These are phyloP conservation scores for Tiaroga cobitis DNA, from an alignment of 2,797 vertebrate species.

Conservation along the genomic window DNA sequence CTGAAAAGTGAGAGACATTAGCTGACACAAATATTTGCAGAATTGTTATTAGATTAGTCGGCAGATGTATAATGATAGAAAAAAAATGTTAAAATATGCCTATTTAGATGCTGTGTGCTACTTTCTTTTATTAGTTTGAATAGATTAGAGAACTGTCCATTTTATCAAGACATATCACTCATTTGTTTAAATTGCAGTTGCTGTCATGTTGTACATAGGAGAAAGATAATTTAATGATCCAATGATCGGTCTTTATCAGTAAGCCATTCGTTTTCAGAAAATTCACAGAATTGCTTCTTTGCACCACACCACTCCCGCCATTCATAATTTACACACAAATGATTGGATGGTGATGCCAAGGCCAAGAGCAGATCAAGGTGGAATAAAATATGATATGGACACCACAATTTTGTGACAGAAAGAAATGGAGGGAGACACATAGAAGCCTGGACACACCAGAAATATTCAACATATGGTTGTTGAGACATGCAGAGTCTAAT, in stretches of 20 bases:
- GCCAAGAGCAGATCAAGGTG: constrained; percentile 56
- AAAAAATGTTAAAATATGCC: constrained; percentile 15
- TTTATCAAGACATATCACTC: background rate
- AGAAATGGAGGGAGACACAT: background rate
- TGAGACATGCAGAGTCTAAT: constrained; percentile 7
- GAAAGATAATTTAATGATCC: background rate
- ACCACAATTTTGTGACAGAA: background rate
- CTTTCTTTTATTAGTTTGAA: background rate
- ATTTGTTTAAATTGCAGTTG: background rate
- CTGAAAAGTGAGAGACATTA: constrained; percentile 58
- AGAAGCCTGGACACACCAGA: background rate
- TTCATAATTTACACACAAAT: constrained; percentile 29
- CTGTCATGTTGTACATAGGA: background rate
- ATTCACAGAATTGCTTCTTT: background rate
- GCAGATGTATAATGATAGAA: constrained; percentile 30
- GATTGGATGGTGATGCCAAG: constrained; percentile 17
- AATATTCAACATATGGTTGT: constrained; percentile 13
- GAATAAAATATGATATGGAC: constrained; percentile 11
- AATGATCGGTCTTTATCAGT: background rate
- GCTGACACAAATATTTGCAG: constrained; percentile 48
- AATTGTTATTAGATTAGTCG: constrained; percentile 32
- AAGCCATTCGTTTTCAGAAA: background rate
- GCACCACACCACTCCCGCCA: background rate
- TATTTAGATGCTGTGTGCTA: constrained; percentile 24
- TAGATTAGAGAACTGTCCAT: background rate